A percentile compares a stretch with the other conserved stretches of the same genome.
Evolutionary conservation across 2,113 vertebrate species (phyloP).

Genomic region (Malurus elegans): DNA sequence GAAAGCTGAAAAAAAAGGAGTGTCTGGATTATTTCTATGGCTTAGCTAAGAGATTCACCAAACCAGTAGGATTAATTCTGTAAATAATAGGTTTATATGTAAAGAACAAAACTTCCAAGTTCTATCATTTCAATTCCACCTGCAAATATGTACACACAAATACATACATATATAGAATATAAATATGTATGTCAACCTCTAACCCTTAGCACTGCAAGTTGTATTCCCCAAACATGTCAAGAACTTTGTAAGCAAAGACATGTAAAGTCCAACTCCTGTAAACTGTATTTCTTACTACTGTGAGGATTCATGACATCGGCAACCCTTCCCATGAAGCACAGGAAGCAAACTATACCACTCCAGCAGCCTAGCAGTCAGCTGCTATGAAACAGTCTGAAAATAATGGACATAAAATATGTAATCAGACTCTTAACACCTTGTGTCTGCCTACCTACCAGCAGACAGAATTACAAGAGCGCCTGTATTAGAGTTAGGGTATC

Average conservation of each 20-base stretch:
- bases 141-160: neutral
- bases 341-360: neutral
- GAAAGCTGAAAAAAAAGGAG: neutral
- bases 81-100: neutral
- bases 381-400: neutral
- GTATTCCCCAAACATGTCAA: neutral
- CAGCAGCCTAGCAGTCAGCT: neutral
- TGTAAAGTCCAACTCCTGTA: neutral
- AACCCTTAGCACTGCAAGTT: neutral
- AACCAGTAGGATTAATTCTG: neutral
- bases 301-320: neutral
- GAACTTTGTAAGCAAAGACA: neutral
- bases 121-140: neutral
- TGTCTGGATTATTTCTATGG: neutral
- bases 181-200: neutral
- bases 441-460: neutral
- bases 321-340: neutral
- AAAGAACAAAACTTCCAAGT: neutral
- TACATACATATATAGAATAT: neutral
- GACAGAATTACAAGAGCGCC: neutral
- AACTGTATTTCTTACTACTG: neutral
- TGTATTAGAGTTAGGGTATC: neutral
- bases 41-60: neutral
- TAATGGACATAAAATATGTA: neutral
- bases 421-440: neutral